Base-by-base conservation (phyloP, 2,888 invertebrate genomes). In the Fabriciana adippe region DNA sequence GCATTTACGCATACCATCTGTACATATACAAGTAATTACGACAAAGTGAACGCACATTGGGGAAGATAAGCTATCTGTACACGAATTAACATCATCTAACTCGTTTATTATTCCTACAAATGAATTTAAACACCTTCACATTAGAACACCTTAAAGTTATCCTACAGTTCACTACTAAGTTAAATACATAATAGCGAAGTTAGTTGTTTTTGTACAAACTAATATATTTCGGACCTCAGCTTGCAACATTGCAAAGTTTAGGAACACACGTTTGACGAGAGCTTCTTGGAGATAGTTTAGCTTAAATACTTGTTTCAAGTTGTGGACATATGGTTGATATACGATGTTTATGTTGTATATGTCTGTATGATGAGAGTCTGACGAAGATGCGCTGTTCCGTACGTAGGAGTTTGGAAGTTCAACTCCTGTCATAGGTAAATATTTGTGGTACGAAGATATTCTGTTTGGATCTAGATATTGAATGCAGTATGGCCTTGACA, bases 201-300 rank as follows among this genome's bases (percentile, higher is more conserved):
- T 18, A 14, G 15, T 26, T 31, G 47, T 59, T 59, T 59, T 59
- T 48, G 48, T 59, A 26, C 59, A 15, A 50, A 50, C 59, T 48
- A 48, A 50, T 60, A 59, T 64, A 51, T 68, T 57, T 61, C 31
- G 47, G 53, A 31, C 63, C 65, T 55, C 55, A 70, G 65, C 55
- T 57, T 53, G 14, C 50, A 48, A 57, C 51, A 41, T 13, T 11
- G 62, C 18, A 13, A 67, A 70, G 64, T 67, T 64, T 65, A 21
- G 59, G 16, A 55, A 55, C 67, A 65, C 56, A 63, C 63, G 63
- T 68, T 66, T 71, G 68, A 70, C 68, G 62, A 45, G 61, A 63
- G 63, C 55, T 60, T 59, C 62, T 69, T 63, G 63, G 63, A 59
- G 59, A 21, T 64, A 66, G 62, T 70, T 68, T 21, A 60, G 66